Evolutionary conservation across 2,113 vertebrate species (phyloP), one percentile per base, ranked within the genome.

Genomic region (Cochlearius cochlearius): DNA sequence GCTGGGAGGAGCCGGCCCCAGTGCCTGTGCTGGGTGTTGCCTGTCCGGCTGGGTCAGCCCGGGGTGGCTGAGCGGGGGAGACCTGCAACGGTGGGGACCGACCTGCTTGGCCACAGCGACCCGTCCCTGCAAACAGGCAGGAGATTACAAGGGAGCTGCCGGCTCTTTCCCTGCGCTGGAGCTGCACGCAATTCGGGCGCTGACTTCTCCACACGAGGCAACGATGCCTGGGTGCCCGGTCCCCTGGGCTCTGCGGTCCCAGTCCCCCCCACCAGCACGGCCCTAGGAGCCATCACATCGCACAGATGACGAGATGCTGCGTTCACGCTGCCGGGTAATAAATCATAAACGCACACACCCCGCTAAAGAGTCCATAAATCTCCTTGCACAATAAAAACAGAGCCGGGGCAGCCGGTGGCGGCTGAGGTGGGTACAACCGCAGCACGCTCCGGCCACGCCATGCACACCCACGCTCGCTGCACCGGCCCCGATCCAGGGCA

Each of bases 211-310:
- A 0, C 0, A 3, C 55, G 53, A 59, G 53, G n/a, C 2, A 5
- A 41, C 49, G 60, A 36, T 4, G 0, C 13, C 34, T 0, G 21
- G 22, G 56, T 8, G 8, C 38, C 29, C 25, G 3, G 0, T 45
- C 27, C 23, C 18, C 14, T 41, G 41, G 36, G 21, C 18, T 49
- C 45, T 39, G 38, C 4, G 3, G 19, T 34, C 64, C 73, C 69
- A 36, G 9, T 6, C 3, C 0, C 12, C 10, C 9, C 29, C 7
- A 1, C 5, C 32, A n/a, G 10, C 4, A 0, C 0, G 6, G 21
- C 52, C 10, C 1, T 10, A 34, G 7, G n/a, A 79, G 58, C 69
- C 43, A n/a, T 34, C 39, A 2, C 20, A 7, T 22, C 12, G 2
- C 63, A 25, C 0, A 0, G 3, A 1, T 5, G 11, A n/a, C 15